Evolutionary conservation across 2,113 vertebrate genomes (phyloP), one percentile per base, ranked within the genome.

Genomic region (Dinomys branickii): DNA sequence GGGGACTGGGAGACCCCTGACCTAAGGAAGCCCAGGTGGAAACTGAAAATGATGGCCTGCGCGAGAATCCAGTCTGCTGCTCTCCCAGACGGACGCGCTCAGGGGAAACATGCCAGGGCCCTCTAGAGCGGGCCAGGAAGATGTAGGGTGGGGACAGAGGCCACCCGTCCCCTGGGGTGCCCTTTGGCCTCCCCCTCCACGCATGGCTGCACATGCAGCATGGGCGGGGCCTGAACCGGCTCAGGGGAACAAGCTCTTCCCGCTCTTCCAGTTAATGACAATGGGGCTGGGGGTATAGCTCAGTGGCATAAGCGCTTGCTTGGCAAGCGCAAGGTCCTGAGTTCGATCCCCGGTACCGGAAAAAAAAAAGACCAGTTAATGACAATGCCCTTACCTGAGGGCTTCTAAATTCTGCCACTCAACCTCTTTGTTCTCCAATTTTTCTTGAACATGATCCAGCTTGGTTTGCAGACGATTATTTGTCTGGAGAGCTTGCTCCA

Each of bases 401-500:
- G 75, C 54, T 67, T 97, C 61, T 63, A 98, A 92, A 50, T 97
- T 95, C 30, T 98, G 98, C 56, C 92, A 95, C 88, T 98, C 98
- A 7, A 91, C 77, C 93, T 98, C 98, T 95, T 97, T 98, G 59
- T 14, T 96, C 84, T 98, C 97, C 38, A 98, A 0, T 52, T 98
- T 97, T 22, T 98, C 93, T 0, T 98, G 97, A 71, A 97, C 22
- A 30, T 93, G 96, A 35, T 97, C 97, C 44, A 98, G 90, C 88
- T 98, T 98, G 67, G 90, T 95, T 89, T 98, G 98, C 69, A 98
- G 93, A 47, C 69, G 84, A 80, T 50, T 96, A 65, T 97, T 98
- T 78, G 97, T 96, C 85, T 98, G 98, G 71, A 98, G 77, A 73
- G 97, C 92, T 90, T 98, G 98, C 78, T 99, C 98, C 75, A 99